phyloP scores from a whole-genome alignment of 1,140 invertebrate species.

The Conus betulinus region DNA sequence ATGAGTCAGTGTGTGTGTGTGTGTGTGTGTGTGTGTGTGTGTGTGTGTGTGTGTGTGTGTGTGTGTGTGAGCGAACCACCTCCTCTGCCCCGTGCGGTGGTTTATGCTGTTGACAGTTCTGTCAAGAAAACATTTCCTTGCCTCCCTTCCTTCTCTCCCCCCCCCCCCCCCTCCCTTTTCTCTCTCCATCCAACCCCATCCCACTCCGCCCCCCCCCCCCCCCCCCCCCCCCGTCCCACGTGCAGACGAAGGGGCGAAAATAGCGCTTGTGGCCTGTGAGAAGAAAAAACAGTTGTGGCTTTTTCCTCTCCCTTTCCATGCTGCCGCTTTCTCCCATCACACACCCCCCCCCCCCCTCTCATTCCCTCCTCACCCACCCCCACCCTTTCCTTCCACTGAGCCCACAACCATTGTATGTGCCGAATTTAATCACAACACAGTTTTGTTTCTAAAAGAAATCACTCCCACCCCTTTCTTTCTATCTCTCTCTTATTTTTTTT shows the following conservation, averaged over 20 bases:
- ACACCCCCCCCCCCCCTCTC: background rate
- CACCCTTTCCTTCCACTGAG: background rate
- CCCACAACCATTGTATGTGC: background rate
- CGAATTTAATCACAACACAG: background rate
- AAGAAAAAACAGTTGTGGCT: no score
- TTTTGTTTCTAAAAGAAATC: background rate
- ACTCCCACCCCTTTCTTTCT: background rate
- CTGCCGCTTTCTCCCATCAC: background rate
- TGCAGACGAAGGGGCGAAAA: no score
- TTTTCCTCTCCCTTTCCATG: background rate
- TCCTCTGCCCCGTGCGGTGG: background rate
- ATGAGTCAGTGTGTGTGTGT: background rate
- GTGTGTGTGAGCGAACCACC: background rate
- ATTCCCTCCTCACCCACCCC: background rate
- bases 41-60: conserved; percentile 9
- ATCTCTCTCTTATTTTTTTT: background rate
- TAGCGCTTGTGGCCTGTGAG: no score
- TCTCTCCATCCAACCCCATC: background rate
- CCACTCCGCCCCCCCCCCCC: background rate
- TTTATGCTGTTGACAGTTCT: conserved; percentile 5
- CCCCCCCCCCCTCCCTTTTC: background rate
- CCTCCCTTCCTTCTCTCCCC: background rate
- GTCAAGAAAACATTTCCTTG: background rate
- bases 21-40: conserved; percentile 22
- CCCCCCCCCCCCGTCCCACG: background rate